Percentiles rank a stretch among this genome's conserved stretches.
Conservation (phyloP, 2,888 invertebrate species). For the Eumacrocentrus americanus region DNA sequence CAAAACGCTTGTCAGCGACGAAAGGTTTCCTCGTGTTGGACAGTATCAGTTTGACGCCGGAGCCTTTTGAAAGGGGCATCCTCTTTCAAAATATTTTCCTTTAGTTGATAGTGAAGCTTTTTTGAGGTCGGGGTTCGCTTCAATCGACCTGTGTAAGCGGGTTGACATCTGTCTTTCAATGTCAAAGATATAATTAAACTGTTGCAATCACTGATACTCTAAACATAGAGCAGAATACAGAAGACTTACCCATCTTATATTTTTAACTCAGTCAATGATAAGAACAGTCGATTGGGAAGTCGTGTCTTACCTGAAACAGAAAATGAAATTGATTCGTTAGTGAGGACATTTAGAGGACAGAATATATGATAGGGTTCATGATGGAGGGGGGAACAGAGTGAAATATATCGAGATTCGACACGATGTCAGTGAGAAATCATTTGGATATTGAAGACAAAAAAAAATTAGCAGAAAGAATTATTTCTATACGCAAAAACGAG, state of each 20-base stretch:
- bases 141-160: not conserved
- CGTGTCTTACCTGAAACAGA: constrained; percentile 26
- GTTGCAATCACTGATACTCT: not conserved
- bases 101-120: not conserved
- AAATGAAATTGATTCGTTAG: constrained; percentile 26
- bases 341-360: not conserved
- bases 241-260: not conserved
- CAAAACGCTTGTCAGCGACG: not conserved
- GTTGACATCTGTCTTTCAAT: not conserved
- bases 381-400: not conserved
- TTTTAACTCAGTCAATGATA: not conserved
- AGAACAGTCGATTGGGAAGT: not conserved
- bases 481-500: not conserved
- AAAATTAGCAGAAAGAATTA: constrained; percentile 1
- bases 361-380: not conserved
- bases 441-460: not conserved
- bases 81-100: not conserved
- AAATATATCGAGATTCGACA: not conserved
- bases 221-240: not conserved
- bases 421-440: constrained; percentile 5
- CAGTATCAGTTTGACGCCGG: not conserved
- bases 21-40: not conserved
- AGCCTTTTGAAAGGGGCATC: no score
- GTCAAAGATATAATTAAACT: not conserved
- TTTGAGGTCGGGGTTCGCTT: not conserved